A percentile compares a stretch with the other conserved stretches of the same genome.
phyloP scores from a whole-genome alignment of 2,113 vertebrate species.

The Ptilorrhoa leucosticta region DNA sequence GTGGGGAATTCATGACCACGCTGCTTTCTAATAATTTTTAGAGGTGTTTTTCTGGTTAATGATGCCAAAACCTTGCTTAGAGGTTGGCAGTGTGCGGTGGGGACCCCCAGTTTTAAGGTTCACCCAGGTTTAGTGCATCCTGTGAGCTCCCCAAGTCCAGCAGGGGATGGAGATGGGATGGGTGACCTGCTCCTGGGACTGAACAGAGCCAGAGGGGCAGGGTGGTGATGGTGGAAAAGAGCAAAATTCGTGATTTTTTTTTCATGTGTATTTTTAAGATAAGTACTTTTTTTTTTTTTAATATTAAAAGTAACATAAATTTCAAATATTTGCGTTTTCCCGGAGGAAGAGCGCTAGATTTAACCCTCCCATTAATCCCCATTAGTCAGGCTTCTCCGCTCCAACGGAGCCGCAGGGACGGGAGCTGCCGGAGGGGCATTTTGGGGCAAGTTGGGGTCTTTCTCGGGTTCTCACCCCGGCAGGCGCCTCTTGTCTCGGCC shows the following conservation, averaged over 20 bases:
- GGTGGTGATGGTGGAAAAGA: background rate
- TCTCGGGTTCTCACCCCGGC: background rate
- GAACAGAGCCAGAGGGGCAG: background rate
- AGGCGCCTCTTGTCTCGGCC: slow-evolving; percentile 25
- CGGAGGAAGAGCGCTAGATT: background rate
- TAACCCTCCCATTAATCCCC: background rate
- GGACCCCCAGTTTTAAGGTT: background rate
- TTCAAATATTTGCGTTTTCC: background rate
- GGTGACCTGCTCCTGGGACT: background rate
- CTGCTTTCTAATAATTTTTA: background rate
- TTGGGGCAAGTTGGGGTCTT: background rate
- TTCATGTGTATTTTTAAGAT: background rate
- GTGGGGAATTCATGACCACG: background rate
- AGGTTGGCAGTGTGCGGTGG: fast-evolving
- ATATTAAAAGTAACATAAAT: background rate
- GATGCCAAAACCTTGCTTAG: fast-evolving
- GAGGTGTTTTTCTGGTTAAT: fast-evolving
- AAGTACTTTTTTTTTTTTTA: background rate
- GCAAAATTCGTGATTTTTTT: background rate
- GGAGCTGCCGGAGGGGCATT: background rate
- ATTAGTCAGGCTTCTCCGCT: background rate
- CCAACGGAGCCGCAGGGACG: fast-evolving
- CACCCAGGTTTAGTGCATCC: fast-evolving
- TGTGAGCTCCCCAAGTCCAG: fast-evolving
- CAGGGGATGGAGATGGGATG: background rate